phyloP scores from a whole-genome alignment of 2,888 invertebrate species.

The Trisateles emortualis region DNA sequence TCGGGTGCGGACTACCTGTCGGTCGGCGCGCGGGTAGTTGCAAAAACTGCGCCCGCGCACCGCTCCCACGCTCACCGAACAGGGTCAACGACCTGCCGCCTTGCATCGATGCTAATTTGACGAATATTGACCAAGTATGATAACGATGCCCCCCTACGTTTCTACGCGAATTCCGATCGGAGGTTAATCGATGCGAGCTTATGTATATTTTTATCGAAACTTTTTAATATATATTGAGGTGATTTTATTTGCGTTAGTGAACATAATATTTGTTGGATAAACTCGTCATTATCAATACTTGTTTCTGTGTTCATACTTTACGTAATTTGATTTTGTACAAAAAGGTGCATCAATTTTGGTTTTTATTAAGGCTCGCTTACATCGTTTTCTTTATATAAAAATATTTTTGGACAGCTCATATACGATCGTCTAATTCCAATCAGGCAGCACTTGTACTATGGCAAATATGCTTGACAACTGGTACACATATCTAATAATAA shows the following conservation, averaged over 20 bases:
- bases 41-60: constrained; percentile 72
- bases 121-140: constrained; percentile 64
- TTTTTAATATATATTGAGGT: background rate
- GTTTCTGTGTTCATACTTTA: background rate
- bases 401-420: too few species aligned
- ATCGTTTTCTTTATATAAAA: too few species aligned
- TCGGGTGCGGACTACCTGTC: constrained; percentile 60
- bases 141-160: constrained; percentile 41
- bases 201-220: constrained; percentile 17
- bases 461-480: too few species aligned
- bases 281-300: background rate
- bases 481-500: too few species aligned
- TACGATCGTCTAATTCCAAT: too few species aligned
- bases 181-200: constrained; percentile 37
- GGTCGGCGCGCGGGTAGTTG: constrained; percentile 56
- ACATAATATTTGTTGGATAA: background rate
- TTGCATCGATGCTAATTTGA: constrained; percentile 80
- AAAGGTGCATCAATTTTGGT: background rate
- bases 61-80: constrained; percentile 75
- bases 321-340: background rate
- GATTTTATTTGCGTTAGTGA: background rate
- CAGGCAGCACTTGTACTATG: too few species aligned
- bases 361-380: background rate
- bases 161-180: constrained; percentile 47
- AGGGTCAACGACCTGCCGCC: constrained; percentile 66